Evolutionary conservation across 1,140 invertebrate genomes (phyloP).

Genomic region (Zaprionus taronus): DNA sequence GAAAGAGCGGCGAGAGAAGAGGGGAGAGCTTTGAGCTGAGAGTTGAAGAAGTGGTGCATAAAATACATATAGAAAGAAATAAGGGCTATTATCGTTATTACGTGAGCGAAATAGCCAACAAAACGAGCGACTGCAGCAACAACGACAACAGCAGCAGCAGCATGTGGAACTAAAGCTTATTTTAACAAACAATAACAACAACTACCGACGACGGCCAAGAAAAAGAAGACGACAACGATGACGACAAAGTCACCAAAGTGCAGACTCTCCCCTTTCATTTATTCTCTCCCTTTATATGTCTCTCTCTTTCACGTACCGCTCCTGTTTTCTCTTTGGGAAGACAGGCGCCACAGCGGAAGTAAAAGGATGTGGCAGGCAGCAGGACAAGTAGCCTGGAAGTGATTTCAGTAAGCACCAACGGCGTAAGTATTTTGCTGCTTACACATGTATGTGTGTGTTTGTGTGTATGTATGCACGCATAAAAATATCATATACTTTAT

Average conservation of each 20-base stretch:
- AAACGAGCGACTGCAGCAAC: conserved; percentile 34
- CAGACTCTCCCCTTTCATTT: conserved; percentile 39
- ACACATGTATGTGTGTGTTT: conserved; percentile 13
- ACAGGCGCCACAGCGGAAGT: conserved; percentile 36
- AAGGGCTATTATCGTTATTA: conserved; percentile 60
- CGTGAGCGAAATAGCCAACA: conserved; percentile 59
- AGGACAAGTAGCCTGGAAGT: conserved; percentile 56
- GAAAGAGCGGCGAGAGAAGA: not conserved
- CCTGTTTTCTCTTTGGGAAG: not conserved
- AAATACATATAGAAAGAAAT: conserved; percentile 46
- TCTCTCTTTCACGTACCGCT: no score
- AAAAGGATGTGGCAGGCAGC: conserved; percentile 41
- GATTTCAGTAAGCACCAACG: conserved; percentile 76
- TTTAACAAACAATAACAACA: conserved; percentile 59
- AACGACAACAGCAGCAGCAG: conserved; percentile 10
- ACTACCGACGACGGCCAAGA: conserved; percentile 27
- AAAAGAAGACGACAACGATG: conserved; percentile 35
- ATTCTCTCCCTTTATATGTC: not conserved
- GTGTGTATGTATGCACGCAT: conserved; percentile 2
- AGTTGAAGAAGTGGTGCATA: conserved; percentile 33
- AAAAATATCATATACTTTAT: conserved; percentile 12
- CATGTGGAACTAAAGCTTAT: conserved; percentile 46
- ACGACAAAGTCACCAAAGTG: conserved; percentile 66
- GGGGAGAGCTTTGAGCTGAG: not conserved
- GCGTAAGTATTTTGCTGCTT: conserved; percentile 56